Base-by-base conservation (phyloP, 2,113 vertebrate species). In the Tringa solitaria region DNA sequence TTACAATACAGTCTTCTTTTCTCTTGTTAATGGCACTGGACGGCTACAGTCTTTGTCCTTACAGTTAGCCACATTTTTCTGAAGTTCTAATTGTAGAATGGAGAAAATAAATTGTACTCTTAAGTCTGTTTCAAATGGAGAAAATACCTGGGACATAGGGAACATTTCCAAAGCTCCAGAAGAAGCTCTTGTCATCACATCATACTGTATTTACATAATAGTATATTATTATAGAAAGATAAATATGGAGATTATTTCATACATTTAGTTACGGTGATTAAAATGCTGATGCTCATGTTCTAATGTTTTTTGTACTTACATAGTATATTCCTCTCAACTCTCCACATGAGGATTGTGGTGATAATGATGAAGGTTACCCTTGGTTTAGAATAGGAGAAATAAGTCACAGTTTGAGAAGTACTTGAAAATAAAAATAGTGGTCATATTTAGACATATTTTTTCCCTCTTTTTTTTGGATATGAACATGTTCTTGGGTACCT, bases 11-110 rank as follows among this genome's bases (percentile, higher is more conserved):
- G 33, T 90, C 48, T 87, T 86, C 61, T 69, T 53, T 88, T 67
- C 81, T 94, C 59, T 90, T 59, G 18, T 74, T 94, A 96, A 93
- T 80, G 56, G 72, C 63, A 78, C 39, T 67, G 82, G 83, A 95
- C 21, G 17, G 79, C 79, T 92, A 54, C n/a, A 70, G 16, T 74
- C 37, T 90, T 75, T 95, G 68, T 80, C 51, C 90, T 93, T 83
- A 24, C 5, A 60, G 19, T 75, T 87, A 84, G 68, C 15, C 26
- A 63, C 20, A 15, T 54, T 67, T 95, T 93, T 84, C 87, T 84
- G 41, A 93, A 53, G 46, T 77, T 81, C 30, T 94, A 92, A 94
- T 88, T 92, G 78, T 28, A 61, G 37, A 92, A 94, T 33, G 14
- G 28, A 67, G 43, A 74, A 54, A 16, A 54, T 32, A 70, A 74